Evolutionary conservation across 2,113 vertebrate genomes (phyloP).

Genomic region (Muntiacus reevesi): DNA sequence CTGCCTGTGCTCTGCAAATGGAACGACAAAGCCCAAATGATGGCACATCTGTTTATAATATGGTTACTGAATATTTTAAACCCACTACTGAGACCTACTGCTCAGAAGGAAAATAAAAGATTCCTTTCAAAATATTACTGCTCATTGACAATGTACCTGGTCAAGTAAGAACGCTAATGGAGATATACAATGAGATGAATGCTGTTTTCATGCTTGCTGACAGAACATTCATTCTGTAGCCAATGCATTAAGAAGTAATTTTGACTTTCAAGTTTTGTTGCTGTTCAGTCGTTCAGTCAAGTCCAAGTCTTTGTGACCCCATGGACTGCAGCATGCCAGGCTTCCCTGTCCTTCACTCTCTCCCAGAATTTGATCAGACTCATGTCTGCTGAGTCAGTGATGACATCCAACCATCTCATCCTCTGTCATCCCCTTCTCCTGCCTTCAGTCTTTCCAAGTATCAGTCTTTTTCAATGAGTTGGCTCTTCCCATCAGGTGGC

Average conservation of each 20-base stretch:
- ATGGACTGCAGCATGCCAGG: not conserved
- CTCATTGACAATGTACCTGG: not conserved
- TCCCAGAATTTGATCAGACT: not conserved
- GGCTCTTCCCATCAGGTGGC: not conserved
- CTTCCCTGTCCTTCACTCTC: not conserved
- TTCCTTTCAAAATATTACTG: not conserved
- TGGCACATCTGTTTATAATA: not conserved
- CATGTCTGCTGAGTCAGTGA: not conserved
- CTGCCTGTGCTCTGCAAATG: not conserved
- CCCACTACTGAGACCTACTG: not conserved
- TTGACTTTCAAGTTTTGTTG: not conserved
- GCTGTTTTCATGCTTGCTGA: not conserved
- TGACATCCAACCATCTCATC: not conserved
- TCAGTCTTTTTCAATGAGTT: not conserved
- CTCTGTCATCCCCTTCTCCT: not conserved
- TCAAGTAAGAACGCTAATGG: not conserved
- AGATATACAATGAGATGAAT: not conserved
- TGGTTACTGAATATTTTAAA: not conserved
- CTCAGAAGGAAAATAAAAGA: not conserved
- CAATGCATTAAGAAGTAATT: not conserved
- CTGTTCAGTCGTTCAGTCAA: not conserved
- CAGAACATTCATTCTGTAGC: not conserved
- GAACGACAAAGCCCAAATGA: not conserved
- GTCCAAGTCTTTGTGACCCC: not conserved
- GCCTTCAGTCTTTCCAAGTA: not conserved